These are phyloP conservation scores for Caerostris extrusa DNA, from an alignment of 1,140 invertebrate genomes.

Conservation along the genomic window DNA sequence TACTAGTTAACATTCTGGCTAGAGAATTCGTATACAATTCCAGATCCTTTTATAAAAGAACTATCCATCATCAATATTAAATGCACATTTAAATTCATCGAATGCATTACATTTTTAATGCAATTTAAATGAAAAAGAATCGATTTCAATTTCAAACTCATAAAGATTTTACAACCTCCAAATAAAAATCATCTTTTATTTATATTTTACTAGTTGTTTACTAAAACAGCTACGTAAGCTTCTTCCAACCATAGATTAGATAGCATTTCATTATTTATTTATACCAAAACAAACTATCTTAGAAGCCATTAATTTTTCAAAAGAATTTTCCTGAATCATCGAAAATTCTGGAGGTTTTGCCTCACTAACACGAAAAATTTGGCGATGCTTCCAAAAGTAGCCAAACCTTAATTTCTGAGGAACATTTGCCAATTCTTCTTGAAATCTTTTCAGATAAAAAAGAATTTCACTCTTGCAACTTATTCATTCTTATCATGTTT, in stretches of 20 bases:
- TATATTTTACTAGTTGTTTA: neutral
- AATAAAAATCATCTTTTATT: neutral
- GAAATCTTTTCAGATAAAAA: neutral
- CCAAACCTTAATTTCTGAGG: slow-evolving; percentile 30
- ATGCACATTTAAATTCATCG: no score
- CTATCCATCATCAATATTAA: no score
- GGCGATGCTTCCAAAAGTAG: slow-evolving; percentile 30
- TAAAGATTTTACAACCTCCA: neutral
- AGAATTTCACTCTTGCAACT: neutral
- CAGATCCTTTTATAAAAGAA: no score
- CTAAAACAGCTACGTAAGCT: neutral
- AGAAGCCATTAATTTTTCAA: slow-evolving; percentile 44
- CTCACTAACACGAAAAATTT: slow-evolving; percentile 32
- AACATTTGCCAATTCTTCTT: slow-evolving; percentile 28
- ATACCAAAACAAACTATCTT: neutral
- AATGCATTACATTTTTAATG: no score
- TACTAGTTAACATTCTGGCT: no score
- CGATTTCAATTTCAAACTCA: neutral
- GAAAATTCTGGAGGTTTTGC: slow-evolving; percentile 36
- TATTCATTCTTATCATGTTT: slow-evolving; percentile 62
- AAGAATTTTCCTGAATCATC: slow-evolving; percentile 54
- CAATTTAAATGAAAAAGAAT: neutral
- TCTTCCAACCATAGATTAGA: neutral
- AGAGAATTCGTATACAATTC: no score
- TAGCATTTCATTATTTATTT: slow-evolving; percentile 36